Evolutionary conservation across 2,113 vertebrate species (phyloP).

Genomic region (Pterocles orientalis): DNA sequence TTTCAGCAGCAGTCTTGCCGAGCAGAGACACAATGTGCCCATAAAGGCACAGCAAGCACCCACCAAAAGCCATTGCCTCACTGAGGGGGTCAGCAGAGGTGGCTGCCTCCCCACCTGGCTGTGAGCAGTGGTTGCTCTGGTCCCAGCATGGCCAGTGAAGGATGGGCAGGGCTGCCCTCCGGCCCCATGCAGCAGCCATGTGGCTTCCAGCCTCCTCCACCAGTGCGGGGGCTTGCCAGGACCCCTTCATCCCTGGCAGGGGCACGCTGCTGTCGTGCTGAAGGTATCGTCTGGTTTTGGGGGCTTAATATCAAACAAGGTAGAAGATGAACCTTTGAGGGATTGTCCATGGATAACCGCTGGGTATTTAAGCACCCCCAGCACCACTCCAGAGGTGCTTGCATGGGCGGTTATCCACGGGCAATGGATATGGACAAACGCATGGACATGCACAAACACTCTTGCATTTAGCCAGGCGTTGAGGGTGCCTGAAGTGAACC

Average conservation of each 20-base stretch:
- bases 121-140: accelerated
- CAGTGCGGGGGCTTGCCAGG: background rate
- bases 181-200: background rate
- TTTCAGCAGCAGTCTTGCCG: background rate
- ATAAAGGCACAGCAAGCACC: background rate
- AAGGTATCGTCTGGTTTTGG: background rate
- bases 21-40: background rate
- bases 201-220: background rate
- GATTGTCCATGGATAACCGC: background rate
- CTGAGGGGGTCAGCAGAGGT: background rate
- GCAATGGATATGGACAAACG: too few species aligned
- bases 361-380: accelerated
- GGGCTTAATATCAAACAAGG: background rate
- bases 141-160: background rate
- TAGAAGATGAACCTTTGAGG: background rate
- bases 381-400: background rate
- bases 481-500: background rate
- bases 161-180: background rate
- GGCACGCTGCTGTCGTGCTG: background rate
- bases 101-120: background rate
- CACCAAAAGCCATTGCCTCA: background rate
- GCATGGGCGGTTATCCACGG: too few species aligned
- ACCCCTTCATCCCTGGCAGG: accelerated
- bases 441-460: background rate
- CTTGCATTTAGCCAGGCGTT: background rate